Conservation (phyloP, 2,888 invertebrate species). For the Caenorhabditis sp. region DNA sequence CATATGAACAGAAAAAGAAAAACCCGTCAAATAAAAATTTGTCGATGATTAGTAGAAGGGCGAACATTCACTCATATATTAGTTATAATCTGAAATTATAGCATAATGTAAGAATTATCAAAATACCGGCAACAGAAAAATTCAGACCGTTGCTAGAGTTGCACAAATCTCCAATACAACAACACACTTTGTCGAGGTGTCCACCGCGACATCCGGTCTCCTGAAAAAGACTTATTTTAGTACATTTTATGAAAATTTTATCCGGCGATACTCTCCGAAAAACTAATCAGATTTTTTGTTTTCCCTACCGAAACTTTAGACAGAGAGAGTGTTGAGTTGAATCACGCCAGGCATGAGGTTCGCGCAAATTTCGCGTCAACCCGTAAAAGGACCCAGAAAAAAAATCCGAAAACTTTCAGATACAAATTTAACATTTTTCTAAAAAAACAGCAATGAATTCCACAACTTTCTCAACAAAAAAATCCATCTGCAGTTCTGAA, state of each 20-base stretch:
- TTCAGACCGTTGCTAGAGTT: conserved; percentile 50
- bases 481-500: too few relatives aligned
- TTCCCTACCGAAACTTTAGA: too few relatives aligned
- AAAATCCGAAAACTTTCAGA: too few relatives aligned
- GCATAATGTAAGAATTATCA: conserved; percentile 34
- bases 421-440: too few relatives aligned
- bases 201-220: conserved; percentile 51
- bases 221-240: conserved; percentile 17
- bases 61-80: background rate
- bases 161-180: conserved; percentile 53
- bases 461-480: too few relatives aligned
- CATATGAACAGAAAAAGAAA: background rate
- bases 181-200: conserved; percentile 47
- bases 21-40: background rate
- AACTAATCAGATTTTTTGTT: too few relatives aligned
- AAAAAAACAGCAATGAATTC: too few relatives aligned
- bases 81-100: conserved; percentile 34
- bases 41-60: background rate
- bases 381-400: too few relatives aligned
- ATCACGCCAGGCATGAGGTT: too few relatives aligned
- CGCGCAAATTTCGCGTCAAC: too few relatives aligned
- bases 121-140: conserved; percentile 28
- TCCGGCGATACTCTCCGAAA: too few relatives aligned
- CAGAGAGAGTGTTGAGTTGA: too few relatives aligned
- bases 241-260: background rate